phyloP scores from a whole-genome alignment of 2,888 invertebrate species.

The Hydrotaea diabolus region DNA sequence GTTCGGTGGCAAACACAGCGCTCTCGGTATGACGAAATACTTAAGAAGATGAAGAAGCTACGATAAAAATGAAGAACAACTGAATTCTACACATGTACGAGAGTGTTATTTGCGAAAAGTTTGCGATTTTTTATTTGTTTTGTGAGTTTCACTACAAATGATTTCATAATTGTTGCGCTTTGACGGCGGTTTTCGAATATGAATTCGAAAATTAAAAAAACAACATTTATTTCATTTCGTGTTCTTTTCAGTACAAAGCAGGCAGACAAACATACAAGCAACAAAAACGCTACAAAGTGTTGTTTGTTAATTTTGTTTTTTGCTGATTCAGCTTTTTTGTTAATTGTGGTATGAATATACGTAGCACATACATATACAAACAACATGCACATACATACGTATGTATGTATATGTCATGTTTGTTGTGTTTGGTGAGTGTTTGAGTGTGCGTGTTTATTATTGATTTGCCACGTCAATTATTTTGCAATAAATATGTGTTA shows the following conservation, averaged over 20 bases:
- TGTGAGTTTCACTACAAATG: conserved; percentile 48
- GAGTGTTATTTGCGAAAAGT: conserved; percentile 22
- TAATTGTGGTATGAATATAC: not conserved
- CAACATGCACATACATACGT: no score
- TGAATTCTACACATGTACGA: not conserved
- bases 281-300: not conserved
- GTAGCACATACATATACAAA: not conserved
- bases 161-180: conserved; percentile 55
- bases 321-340: conserved; percentile 43
- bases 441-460: conserved; percentile 18
- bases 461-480: conserved; percentile 43
- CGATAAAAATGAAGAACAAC: not conserved
- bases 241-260: not conserved
- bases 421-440: not conserved
- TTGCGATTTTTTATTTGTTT: conserved; percentile 58
- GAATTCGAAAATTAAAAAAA: conserved; percentile 6
- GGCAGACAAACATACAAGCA: no score
- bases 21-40: not conserved
- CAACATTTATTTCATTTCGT: not conserved
- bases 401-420: no score
- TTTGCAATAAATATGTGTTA: conserved; percentile 33
- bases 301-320: conserved; percentile 21
- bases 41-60: not conserved
- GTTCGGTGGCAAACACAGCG: not conserved
- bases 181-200: conserved; percentile 17